Base-by-base conservation (phyloP, 92 coral and sea anemone genomes). In the Paramuricea clavata region DNA sequence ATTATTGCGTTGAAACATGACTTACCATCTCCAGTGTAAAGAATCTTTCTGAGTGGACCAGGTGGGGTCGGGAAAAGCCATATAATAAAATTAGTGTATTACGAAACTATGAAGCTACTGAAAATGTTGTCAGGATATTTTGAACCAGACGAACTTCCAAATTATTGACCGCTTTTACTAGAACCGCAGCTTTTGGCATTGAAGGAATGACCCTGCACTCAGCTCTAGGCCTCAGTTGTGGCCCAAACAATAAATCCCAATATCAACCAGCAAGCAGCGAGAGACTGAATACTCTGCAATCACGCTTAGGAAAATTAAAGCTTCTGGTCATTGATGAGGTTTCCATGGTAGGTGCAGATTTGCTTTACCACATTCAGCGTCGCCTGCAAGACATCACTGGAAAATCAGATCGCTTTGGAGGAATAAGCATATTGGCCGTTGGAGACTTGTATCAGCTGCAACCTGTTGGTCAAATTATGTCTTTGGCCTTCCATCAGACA, bases 381-480 rank as follows among this genome's bases (percentile, higher is more conserved):
- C 35, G 83, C 28, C 68, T 78, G 65, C 83, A 78, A 47, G 69
- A 78, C 61, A 78, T 78, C 68, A 78, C 61, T 35, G 83, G 83
- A 4, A 67, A 34, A 25, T 49, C 69, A 16, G 83, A 78, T 49
- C 47, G 44, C 50, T 78, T 78, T 78, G 83, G 83, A 30, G 69
- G 47, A 32, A 43, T 78, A 15, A 78, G 83, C 44, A 78, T 78
- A 28, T 50, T 78, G 31, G 83, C 83, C 28, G 83, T 78, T 49
- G 83, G 83, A 78, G 83, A 78, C 69, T 52, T 78, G n/a, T 78
- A 78, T 78, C 83, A 54, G 64, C 65, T 78, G 44, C 83, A 61
- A 49, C 69, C 69, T 17, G 69, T 78, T 50, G 68, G 68, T 16
- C 83, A 50, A 78, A 61, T 47, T 42, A 57, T 57, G 65, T 57